Evolutionary conservation across 2,888 invertebrate genomes (phyloP).

Genomic region (Callyntrura sp.): DNA sequence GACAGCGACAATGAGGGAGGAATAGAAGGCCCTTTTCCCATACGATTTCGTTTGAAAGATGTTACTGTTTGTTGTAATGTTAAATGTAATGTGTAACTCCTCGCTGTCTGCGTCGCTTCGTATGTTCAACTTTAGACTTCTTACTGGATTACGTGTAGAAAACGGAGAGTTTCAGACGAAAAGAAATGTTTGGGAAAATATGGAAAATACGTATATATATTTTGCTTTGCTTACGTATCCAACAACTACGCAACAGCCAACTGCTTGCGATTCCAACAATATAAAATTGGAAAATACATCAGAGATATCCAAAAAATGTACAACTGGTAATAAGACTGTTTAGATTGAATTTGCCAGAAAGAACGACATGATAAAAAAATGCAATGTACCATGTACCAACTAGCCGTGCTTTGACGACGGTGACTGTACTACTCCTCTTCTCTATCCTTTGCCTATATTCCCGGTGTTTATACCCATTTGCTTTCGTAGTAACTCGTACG

Average conservation of each 20-base stretch:
- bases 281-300: constrained; percentile 27
- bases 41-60: constrained; percentile 18
- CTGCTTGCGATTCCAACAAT: constrained; percentile 39
- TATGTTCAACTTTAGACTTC: constrained; percentile 1
- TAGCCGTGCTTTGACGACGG: constrained; percentile 2
- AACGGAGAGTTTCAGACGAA: background rate
- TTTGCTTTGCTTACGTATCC: background rate
- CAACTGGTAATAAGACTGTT: constrained; percentile 30
- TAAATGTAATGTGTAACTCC: too few relatives aligned
- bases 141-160: constrained; percentile 25
- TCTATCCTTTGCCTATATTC: background rate
- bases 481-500: background rate
- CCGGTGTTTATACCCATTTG: background rate
- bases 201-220: background rate
- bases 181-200: background rate
- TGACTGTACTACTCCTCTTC: background rate
- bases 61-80: constrained; percentile 16
- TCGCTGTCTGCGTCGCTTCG: background rate
- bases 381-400: constrained; percentile 18
- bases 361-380: background rate
- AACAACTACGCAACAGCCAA: background rate
- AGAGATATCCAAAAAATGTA: background rate
- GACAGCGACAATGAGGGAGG: background rate
- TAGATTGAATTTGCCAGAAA: background rate
- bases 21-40: constrained; percentile 30